Evolutionary conservation across 2,113 vertebrate genomes (phyloP).

Genomic region (Xiphorhynchus elegans): DNA sequence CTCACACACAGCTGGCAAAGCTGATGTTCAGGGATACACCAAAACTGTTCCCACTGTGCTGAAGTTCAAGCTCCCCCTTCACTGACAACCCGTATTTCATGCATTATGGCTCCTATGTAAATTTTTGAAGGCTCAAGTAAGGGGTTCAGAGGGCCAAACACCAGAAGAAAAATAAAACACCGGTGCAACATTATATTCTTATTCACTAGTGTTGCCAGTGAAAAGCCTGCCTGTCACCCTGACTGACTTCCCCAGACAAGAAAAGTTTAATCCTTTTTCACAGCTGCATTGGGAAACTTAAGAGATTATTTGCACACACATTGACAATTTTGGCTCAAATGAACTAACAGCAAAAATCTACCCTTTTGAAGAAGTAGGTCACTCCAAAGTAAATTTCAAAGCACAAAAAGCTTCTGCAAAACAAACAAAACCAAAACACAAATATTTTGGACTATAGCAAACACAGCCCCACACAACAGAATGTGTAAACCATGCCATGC

Average conservation of each 20-base stretch:
- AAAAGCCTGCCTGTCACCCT: background rate
- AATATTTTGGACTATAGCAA: background rate
- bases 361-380: background rate
- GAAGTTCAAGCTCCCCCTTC: background rate
- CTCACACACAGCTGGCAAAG: background rate
- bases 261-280: background rate
- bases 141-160: background rate
- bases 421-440: background rate
- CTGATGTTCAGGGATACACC: background rate
- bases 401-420: background rate
- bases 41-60: background rate
- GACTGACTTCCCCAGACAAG: background rate
- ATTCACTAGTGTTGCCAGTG: background rate
- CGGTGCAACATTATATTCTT: background rate
- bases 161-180: background rate
- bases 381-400: background rate
- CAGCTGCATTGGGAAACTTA: background rate
- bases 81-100: background rate
- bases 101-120: rapidly evolving
- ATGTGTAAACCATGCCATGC: background rate
- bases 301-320: background rate
- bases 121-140: background rate
- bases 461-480: background rate
- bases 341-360: background rate
- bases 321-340: background rate